phyloP scores from a whole-genome alignment of 2,888 invertebrate species.

The Lepidochrysops patricia region DNA sequence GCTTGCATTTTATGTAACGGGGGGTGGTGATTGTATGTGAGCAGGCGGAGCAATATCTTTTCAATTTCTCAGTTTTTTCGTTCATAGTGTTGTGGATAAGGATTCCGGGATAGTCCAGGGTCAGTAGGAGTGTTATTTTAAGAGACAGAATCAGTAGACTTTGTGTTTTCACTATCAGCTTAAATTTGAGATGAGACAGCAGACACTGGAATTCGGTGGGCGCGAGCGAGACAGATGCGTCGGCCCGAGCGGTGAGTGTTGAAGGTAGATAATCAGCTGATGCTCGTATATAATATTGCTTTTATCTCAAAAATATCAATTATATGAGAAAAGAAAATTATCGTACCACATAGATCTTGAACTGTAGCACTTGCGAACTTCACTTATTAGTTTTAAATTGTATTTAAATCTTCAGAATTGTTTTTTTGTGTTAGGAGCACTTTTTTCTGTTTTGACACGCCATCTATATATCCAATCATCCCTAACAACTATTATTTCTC shows the following conservation, averaged over 20 bases:
- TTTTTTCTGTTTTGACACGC: too few species aligned
- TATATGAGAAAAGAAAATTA: not conserved
- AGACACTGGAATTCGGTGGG: not conserved
- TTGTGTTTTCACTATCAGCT: not conserved
- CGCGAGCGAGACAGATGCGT: not conserved
- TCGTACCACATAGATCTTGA: too few species aligned
- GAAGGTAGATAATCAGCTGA: not conserved
- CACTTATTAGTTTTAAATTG: too few species aligned
- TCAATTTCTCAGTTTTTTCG: not conserved
- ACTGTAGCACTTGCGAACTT: too few species aligned
- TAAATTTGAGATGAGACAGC: not conserved
- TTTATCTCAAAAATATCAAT: not conserved
- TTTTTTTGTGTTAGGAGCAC: too few species aligned
- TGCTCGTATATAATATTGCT: not conserved
- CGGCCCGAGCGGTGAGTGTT: not conserved
- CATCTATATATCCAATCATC: too few species aligned
- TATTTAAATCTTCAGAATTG: too few species aligned
- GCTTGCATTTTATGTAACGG: not conserved
- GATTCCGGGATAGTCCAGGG: too few species aligned
- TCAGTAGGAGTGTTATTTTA: not conserved
- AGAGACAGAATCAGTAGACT: too few species aligned
- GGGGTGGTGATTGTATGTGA: not conserved
- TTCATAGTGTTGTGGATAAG: not conserved
- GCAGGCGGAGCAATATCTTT: not conserved
- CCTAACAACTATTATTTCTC: too few species aligned